A percentile compares a stretch with the other conserved stretches of the same genome.
phyloP scores from a whole-genome alignment of 2,888 invertebrate genomes.

The Myopa testacea region DNA sequence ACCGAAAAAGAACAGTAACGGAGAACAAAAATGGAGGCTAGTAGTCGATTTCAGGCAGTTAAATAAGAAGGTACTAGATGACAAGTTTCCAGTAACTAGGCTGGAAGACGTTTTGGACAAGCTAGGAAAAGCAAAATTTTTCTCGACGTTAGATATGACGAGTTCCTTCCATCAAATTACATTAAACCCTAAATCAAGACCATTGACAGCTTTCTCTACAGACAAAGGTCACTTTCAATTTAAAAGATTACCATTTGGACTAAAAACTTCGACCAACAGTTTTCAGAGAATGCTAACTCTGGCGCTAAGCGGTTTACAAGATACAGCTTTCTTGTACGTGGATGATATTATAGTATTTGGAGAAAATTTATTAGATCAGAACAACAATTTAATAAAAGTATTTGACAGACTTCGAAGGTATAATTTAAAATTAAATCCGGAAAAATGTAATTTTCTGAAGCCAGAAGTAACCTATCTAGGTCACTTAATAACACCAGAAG shows the following conservation, averaged over 20 bases:
- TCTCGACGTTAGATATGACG: conserved; percentile 33
- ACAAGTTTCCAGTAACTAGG: too few species aligned
- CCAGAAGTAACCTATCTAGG: too few species aligned
- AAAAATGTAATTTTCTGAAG: too few species aligned
- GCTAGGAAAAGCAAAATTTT: conserved; percentile 26
- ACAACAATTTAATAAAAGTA: conserved; percentile 7
- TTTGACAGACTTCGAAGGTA: background rate
- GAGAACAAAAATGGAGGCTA: conserved; percentile 31
- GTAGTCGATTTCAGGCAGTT: conserved; percentile 33
- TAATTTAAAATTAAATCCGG: conserved; percentile 1
- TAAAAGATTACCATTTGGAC: too few species aligned
- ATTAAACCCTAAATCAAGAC: conserved; percentile 15
- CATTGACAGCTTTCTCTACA: conserved; percentile 32
- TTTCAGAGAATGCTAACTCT: too few species aligned
- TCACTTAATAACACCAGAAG: too few species aligned
- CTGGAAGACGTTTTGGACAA: too few species aligned
- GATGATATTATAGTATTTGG: too few species aligned
- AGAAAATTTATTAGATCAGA: background rate
- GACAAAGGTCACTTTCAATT: conserved; percentile 13
- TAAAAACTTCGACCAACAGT: too few species aligned
- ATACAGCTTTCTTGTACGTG: too few species aligned
- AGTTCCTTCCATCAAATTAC: conserved; percentile 36
- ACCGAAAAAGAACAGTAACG: conserved; percentile 27
- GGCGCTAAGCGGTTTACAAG: too few species aligned
- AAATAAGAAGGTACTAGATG: conserved; percentile 27